These are phyloP conservation scores for Melanocharis versteri DNA, from an alignment of 2,113 vertebrate species.

Conservation along the genomic window DNA sequence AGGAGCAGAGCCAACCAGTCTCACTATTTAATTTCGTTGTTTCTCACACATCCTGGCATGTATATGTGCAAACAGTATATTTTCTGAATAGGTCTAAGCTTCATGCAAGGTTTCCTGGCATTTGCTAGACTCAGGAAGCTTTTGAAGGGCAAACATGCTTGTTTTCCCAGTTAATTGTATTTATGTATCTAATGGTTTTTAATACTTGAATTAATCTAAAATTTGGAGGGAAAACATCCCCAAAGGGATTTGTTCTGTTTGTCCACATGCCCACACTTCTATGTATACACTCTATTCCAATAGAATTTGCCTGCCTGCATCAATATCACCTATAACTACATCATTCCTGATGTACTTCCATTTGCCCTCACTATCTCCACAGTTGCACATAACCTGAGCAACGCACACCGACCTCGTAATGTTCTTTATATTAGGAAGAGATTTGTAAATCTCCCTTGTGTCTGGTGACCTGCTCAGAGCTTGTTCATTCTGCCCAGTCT, in stretches of 20 bases:
- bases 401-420: rapidly evolving
- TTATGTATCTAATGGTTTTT: neutral
- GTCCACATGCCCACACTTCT: neutral
- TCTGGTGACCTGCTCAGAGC: neutral
- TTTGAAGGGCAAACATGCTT: neutral
- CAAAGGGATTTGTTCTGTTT: neutral
- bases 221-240: neutral
- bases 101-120: neutral
- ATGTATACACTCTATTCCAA: neutral
- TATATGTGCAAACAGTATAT: neutral
- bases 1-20: neutral
- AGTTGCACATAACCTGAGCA: neutral
- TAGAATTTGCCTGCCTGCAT: neutral
- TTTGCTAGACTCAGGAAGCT: neutral
- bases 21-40: neutral
- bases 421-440: neutral
- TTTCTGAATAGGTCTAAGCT: neutral
- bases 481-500: neutral
- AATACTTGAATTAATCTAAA: neutral
- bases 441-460: neutral
- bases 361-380: neutral
- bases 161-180: neutral
- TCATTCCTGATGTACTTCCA: neutral
- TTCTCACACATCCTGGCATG: neutral
- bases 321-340: neutral